Percentiles rank a stretch among this genome's conserved stretches.
phyloP scores from a whole-genome alignment of 1,140 invertebrate genomes.

The Papilio polytes region DNA sequence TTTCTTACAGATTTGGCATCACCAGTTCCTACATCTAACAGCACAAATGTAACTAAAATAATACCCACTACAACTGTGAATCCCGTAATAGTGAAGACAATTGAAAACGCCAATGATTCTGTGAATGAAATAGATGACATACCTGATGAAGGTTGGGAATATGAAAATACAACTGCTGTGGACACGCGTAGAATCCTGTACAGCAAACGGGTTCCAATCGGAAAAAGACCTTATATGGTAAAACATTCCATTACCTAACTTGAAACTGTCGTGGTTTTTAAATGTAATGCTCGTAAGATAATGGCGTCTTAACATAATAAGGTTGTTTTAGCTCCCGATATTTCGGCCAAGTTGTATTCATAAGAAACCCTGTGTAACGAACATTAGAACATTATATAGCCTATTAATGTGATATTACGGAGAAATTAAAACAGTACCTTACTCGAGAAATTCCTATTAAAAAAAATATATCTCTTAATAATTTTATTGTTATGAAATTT shows the following conservation, averaged over 20 bases:
- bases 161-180: slow-evolving; percentile 65
- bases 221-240: slow-evolving; percentile 77
- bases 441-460: too few species aligned
- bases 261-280: too few species aligned
- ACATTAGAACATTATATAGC: too few species aligned
- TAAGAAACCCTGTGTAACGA: too few species aligned
- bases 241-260: slow-evolving; percentile 21
- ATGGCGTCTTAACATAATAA: too few species aligned
- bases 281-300: too few species aligned
- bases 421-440: too few species aligned
- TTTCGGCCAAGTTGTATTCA: too few species aligned
- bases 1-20: slow-evolving; percentile 45
- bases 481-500: too few species aligned
- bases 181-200: slow-evolving; percentile 74
- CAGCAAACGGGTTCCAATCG: slow-evolving; percentile 61
- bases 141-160: slow-evolving; percentile 69
- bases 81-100: neutral
- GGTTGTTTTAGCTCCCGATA: too few species aligned
- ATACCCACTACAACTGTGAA: slow-evolving; percentile 34
- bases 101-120: slow-evolving; percentile 39
- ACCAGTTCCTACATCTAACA: slow-evolving; percentile 45
- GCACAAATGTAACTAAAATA: slow-evolving; percentile 25
- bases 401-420: too few species aligned
- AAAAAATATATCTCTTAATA: too few species aligned
- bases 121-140: slow-evolving; percentile 50